phyloP scores from a whole-genome alignment of 2,113 vertebrate genomes.

The Neopipo cinnamomea region DNA sequence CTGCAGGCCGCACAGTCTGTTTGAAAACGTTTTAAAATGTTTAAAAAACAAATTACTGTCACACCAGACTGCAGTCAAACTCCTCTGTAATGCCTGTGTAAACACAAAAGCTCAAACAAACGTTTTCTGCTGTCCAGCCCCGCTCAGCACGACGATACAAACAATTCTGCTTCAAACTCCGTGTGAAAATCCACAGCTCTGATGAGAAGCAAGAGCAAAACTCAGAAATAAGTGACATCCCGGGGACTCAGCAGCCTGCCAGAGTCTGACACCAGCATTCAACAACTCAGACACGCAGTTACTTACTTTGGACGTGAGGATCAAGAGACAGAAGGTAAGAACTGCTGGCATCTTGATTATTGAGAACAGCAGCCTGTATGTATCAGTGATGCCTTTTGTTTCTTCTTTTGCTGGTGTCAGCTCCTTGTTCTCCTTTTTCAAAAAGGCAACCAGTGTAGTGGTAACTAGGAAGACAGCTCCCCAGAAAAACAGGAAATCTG shows the following conservation, averaged over 20 bases:
- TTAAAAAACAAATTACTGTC: background rate
- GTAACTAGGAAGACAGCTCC: constrained; percentile 91
- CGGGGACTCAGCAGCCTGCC: background rate
- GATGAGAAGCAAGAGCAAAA: background rate
- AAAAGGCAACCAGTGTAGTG: constrained; percentile 90
- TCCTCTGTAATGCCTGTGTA: background rate
- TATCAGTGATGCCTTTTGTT: constrained; percentile 90
- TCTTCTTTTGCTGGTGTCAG: constrained; percentile 78
- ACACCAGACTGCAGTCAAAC: background rate
- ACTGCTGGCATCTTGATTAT: constrained; percentile 95
- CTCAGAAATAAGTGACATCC: background rate
- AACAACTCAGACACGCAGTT: background rate
- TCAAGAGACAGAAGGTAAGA: constrained; percentile 88
- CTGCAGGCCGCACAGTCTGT: background rate
- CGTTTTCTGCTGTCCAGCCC: background rate
- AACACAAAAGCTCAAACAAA: background rate
- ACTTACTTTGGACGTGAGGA: constrained; percentile 94
- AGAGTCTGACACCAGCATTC: background rate
- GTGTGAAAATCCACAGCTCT: background rate
- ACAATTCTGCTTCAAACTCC: background rate
- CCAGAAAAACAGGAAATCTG: constrained; percentile 98
- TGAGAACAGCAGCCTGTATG: constrained; percentile 87
- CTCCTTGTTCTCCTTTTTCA: constrained; percentile 87
- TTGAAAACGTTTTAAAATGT: background rate
- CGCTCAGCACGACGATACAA: background rate